Evolutionary conservation across 2,888 invertebrate genomes (phyloP).

Genomic region (Lasioglossum morio): DNA sequence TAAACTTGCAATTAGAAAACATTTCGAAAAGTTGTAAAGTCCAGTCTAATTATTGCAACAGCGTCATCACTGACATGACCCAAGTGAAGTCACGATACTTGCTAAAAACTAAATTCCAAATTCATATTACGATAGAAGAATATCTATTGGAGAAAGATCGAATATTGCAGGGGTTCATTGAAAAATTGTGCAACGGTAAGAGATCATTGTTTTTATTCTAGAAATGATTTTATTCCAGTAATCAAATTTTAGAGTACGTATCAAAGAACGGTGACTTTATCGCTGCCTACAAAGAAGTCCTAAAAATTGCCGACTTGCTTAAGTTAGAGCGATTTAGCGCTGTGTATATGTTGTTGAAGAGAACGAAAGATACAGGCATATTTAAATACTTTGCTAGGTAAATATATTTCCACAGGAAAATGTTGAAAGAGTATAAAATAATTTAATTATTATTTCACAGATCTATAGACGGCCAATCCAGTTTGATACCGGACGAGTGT

Average conservation of each 20-base stretch:
- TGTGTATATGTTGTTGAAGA: constrained; percentile 65
- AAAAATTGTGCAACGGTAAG: constrained; percentile 65
- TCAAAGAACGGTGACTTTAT: constrained; percentile 42
- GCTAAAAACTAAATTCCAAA: constrained; percentile 71
- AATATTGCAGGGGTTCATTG: constrained; percentile 67
- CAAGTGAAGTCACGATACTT: constrained; percentile 69
- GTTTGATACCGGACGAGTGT: constrained; percentile 50
- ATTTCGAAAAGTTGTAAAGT: constrained; percentile 53
- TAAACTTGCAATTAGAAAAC: constrained; percentile 68
- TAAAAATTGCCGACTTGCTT: constrained; percentile 71
- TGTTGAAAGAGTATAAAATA: constrained; percentile 7
- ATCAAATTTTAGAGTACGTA: constrained; percentile 44
- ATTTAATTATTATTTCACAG: constrained; percentile 28
- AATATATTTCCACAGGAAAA: constrained; percentile 27
- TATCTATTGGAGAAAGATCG: constrained; percentile 66
- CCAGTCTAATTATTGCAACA: constrained; percentile 29
- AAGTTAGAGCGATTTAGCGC: constrained; percentile 65
- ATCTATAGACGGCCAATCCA: constrained; percentile 29
- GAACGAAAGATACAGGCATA: constrained; percentile 53
- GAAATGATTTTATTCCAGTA: constrained; percentile 1
- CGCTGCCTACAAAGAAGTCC: constrained; percentile 57
- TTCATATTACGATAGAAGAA: constrained; percentile 64
- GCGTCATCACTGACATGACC: constrained; percentile 51
- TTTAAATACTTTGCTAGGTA: constrained; percentile 71
- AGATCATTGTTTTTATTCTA: constrained; percentile 23